These are phyloP conservation scores for Biston stratarius DNA, from an alignment of 2,888 invertebrate genomes.

Conservation along the genomic window DNA sequence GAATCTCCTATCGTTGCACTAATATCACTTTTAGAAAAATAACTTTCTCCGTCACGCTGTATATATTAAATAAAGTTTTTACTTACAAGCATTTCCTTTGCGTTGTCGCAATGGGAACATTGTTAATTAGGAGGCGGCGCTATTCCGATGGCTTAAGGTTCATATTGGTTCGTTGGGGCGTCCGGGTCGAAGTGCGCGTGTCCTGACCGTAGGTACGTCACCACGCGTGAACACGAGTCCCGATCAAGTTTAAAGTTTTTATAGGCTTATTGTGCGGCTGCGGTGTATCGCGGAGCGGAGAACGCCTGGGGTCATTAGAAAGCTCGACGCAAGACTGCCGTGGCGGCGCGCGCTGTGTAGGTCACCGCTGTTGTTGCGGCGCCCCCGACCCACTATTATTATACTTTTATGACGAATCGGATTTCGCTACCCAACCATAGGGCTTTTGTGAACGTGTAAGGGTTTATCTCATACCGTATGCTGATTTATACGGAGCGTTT, in stretches of 20 bases:
- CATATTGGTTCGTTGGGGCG: conserved; percentile 68
- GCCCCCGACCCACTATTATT: conserved; percentile 84
- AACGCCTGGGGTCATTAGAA: conserved; percentile 86
- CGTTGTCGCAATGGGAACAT: conserved; percentile 60
- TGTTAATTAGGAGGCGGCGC: conserved; percentile 73
- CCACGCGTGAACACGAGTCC: conserved; percentile 70
- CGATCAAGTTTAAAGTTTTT: conserved; percentile 65
- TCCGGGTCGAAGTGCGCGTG: conserved; percentile 67
- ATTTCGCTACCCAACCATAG: conserved; percentile 76
- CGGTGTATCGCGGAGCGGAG: conserved; percentile 73
- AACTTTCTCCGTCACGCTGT: background rate
- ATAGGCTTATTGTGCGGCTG: conserved; percentile 62
- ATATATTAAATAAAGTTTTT: conserved; percentile 56
- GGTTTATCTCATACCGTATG: conserved; percentile 55
- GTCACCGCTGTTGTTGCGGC: conserved; percentile 84
- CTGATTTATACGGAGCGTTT: conserved; percentile 49
- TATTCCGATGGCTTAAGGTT: conserved; percentile 74
- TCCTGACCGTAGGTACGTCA: conserved; percentile 62
- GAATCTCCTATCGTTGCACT: background rate
- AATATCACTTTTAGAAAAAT: conserved; percentile 3
- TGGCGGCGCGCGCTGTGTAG: conserved; percentile 81
- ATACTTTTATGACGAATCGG: conserved; percentile 86
- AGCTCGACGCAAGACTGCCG: conserved; percentile 84
- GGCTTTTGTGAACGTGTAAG: conserved; percentile 67
- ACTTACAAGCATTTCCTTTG: conserved; percentile 65